A percentile compares a stretch with the other conserved stretches of the same genome.
These are phyloP conservation scores for Calidris pygmaea DNA, from an alignment of 2,113 vertebrate species.

Conservation along the genomic window DNA sequence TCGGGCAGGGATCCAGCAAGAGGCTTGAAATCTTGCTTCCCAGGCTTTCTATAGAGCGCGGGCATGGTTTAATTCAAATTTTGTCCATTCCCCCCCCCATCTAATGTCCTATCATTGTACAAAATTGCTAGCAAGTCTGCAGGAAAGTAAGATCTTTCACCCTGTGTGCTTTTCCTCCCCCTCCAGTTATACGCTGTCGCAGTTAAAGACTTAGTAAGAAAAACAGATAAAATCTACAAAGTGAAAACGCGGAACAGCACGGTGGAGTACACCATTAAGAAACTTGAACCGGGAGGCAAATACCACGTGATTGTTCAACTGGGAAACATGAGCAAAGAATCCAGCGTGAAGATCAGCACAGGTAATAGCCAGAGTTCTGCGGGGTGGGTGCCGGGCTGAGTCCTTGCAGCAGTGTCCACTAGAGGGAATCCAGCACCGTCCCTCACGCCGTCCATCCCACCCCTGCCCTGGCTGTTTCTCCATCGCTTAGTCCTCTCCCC, in stretches of 20 bases:
- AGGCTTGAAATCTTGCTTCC: background rate
- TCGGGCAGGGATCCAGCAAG: background rate
- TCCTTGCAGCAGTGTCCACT: background rate
- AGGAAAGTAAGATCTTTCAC: background rate
- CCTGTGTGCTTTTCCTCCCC: background rate
- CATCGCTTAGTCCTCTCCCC: background rate
- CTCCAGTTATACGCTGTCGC: constrained; percentile 85
- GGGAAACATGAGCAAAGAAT: constrained; percentile 96
- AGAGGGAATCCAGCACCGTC: background rate
- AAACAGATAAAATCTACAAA: constrained; percentile 88
- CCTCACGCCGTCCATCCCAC: background rate
- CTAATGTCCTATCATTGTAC: background rate
- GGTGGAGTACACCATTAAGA: constrained; percentile 85
- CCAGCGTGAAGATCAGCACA: constrained; percentile 89
- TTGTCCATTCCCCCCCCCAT: rapidly evolving
- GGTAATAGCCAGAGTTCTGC: constrained; percentile 59
- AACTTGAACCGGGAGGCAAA: constrained; percentile 88
- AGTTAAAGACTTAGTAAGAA: constrained; percentile 88
- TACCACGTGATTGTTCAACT: constrained; percentile 90
- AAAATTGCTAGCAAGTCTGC: background rate
- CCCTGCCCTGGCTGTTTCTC: background rate
- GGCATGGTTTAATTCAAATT: background rate
- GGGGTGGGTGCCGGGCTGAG: background rate
- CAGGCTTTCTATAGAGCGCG: background rate
- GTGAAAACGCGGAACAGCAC: constrained; percentile 89